phyloP scores from a whole-genome alignment of 2,888 invertebrate genomes.

The Ormyrus pomaceus region DNA sequence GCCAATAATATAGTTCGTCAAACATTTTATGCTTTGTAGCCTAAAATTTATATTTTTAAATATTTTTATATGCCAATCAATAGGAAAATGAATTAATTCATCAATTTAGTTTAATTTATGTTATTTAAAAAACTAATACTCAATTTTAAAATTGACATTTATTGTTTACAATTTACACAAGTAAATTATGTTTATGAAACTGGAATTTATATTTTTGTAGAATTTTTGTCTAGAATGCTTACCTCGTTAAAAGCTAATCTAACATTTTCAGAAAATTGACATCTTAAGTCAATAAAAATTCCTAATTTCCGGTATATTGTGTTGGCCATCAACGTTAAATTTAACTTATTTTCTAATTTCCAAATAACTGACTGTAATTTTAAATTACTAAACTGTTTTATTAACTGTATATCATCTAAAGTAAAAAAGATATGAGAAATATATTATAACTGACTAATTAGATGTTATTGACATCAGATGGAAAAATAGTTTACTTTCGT shows the following conservation, averaged over 20 bases:
- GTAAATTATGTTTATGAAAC: no score
- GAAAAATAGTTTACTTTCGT: slow-evolving; percentile 20
- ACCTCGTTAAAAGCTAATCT: slow-evolving; percentile 38
- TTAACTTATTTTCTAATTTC: slow-evolving; percentile 20
- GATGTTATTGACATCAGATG: no score
- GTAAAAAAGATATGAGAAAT: background rate
- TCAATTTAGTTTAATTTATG: no score
- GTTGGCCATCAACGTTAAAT: slow-evolving; percentile 11
- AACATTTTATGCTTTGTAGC: slow-evolving; percentile 51
- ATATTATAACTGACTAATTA: no score
- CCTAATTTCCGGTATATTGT: slow-evolving; percentile 26
- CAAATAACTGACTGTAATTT: slow-evolving; percentile 21
- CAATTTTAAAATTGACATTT: no score
- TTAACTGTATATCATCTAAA: slow-evolving; percentile 34
- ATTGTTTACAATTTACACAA: no score
- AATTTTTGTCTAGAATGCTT: background rate
- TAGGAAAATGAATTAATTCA: no score
- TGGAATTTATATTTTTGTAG: no score
- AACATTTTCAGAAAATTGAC: slow-evolving; percentile 28
- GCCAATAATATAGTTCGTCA: slow-evolving; percentile 60
- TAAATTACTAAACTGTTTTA: slow-evolving; percentile 26
- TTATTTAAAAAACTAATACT: no score
- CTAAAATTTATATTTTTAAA: slow-evolving; percentile 3
- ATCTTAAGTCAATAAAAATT: slow-evolving; percentile 48
- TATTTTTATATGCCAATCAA: no score